phyloP scores from a whole-genome alignment of 2,888 invertebrate genomes.

The Archips crataeganus region DNA sequence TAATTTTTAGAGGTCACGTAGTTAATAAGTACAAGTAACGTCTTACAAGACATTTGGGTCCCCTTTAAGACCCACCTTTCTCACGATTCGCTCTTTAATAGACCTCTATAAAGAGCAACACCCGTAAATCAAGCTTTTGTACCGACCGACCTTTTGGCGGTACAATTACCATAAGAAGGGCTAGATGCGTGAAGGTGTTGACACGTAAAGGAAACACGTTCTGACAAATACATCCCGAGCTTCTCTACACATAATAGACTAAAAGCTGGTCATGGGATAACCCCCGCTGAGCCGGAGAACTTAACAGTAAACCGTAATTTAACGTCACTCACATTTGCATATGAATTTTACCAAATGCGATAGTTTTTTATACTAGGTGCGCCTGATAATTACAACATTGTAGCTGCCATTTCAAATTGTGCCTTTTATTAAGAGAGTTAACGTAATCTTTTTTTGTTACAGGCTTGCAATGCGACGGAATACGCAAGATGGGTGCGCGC shows the following conservation, averaged over 20 bases:
- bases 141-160: constrained; percentile 72
- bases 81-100: constrained; percentile 80
- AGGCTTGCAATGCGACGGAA: constrained; percentile 89
- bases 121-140: constrained; percentile 82
- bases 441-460: constrained; percentile 70
- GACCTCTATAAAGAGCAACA: constrained; percentile 75
- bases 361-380: background rate
- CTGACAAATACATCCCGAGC: constrained; percentile 46
- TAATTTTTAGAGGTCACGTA: constrained; percentile 44
- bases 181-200: constrained; percentile 83
- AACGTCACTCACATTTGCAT: constrained; percentile 29
- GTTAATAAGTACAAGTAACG: constrained; percentile 45
- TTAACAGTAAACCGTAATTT: constrained; percentile 16
- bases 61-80: constrained; percentile 72
- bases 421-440: constrained; percentile 32
- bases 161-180: constrained; percentile 78
- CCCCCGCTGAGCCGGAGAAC: background rate
- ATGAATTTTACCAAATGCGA: constrained; percentile 37
- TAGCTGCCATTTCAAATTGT: constrained; percentile 20
- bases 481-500: constrained; percentile 91
- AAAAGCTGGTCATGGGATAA: constrained; percentile 25
- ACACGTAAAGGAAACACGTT: constrained; percentile 78
- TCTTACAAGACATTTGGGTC: constrained; percentile 68
- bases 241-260: constrained; percentile 29
- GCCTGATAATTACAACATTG: constrained; percentile 10